Evolutionary conservation across 2,888 invertebrate genomes (phyloP).

Genomic region (Calliphora vomitoria): DNA sequence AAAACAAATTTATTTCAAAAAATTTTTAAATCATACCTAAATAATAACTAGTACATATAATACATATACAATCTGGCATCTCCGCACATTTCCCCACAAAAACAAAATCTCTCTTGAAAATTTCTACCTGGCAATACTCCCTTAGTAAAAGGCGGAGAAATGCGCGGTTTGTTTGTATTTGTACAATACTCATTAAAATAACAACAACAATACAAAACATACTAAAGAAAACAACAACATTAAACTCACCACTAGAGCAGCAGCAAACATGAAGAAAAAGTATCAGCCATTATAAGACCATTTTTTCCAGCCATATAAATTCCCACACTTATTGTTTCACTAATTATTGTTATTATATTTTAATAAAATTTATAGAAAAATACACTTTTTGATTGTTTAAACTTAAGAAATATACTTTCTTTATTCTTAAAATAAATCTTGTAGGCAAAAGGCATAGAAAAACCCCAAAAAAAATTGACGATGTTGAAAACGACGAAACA

Average conservation of each 20-base stretch:
- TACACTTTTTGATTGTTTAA: constrained; percentile 6
- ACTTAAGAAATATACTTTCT: constrained; percentile 25
- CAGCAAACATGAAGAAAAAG: constrained; percentile 49
- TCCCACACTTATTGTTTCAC: constrained; percentile 44
- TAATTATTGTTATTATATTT: constrained; percentile 28
- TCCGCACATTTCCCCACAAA: too few relatives aligned
- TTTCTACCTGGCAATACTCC: constrained; percentile 54
- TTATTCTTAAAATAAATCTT: constrained; percentile 29
- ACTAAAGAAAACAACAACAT: constrained; percentile 44
- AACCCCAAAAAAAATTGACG: constrained; percentile 38
- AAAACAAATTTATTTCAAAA: too few relatives aligned
- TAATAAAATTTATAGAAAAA: constrained; percentile 33
- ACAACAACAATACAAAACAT: constrained; percentile 45
- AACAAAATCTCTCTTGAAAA: background rate
- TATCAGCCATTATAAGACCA: constrained; percentile 57
- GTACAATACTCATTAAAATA: constrained; percentile 41
- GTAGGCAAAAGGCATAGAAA: constrained; percentile 2
- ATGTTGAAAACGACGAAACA: constrained; percentile 65
- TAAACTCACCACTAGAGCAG: constrained; percentile 68
- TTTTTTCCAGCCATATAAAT: constrained; percentile 30
- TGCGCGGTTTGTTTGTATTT: constrained; percentile 66
- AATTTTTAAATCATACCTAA: too few relatives aligned
- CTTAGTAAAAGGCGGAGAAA: constrained; percentile 67
- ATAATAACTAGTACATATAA: too few relatives aligned
- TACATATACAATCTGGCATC: too few relatives aligned